Evolutionary conservation across 2,797 vertebrate species (phyloP).

Genomic region (Onychomys arenicola): DNA sequence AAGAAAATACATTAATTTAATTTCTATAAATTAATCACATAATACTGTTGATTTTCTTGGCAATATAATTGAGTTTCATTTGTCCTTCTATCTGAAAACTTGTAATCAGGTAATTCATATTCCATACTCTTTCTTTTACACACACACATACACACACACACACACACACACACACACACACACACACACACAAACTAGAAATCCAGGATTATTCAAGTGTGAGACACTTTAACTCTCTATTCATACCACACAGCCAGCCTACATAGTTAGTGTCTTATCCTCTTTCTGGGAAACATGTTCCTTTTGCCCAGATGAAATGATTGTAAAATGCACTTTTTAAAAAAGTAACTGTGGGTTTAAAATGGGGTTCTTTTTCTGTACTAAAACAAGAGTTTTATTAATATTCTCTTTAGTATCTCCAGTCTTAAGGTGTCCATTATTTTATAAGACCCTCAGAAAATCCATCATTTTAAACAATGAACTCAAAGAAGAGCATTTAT

Average conservation of each 20-base stretch:
- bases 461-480: constrained; percentile 18
- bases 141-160: not conserved
- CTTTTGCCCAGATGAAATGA: not conserved
- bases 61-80: not conserved
- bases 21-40: constrained; percentile 68
- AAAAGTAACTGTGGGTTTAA: not conserved
- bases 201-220: not conserved
- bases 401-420: not conserved
- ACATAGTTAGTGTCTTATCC: not conserved
- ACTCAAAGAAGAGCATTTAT: constrained; percentile 17
- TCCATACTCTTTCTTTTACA: not conserved
- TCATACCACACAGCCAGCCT: not conserved
- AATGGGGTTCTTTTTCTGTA: not conserved
- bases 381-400: not conserved
- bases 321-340: not conserved
- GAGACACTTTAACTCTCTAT: not conserved
- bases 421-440: not conserved
- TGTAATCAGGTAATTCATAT: not conserved
- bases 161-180: not conserved
- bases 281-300: not conserved
- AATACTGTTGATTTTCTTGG: not conserved
- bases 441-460: not conserved
- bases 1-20: constrained; percentile 51
- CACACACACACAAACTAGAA: not conserved
- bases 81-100: not conserved